Evolutionary conservation across 2,113 vertebrate species (phyloP).

Genomic region (Hoplias malabaricus): DNA sequence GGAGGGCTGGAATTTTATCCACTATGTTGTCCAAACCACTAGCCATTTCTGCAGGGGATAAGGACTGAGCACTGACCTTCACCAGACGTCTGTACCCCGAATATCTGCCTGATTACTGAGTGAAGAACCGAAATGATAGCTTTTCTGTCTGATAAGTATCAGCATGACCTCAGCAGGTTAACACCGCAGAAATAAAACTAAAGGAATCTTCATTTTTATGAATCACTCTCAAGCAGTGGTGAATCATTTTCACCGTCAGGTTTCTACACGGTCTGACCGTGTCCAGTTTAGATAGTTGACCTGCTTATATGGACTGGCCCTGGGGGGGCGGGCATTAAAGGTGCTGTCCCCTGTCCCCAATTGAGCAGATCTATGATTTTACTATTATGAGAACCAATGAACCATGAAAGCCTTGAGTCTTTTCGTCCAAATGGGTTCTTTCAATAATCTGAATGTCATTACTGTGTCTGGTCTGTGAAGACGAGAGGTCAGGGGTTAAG

Average conservation of each 20-base stretch:
- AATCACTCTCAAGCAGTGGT: slow-evolving; percentile 65
- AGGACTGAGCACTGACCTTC: neutral
- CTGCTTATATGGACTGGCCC: slow-evolving; percentile 48
- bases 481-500: slow-evolving; percentile 5
- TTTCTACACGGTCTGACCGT: slow-evolving; percentile 64
- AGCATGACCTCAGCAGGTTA: slow-evolving; percentile 4
- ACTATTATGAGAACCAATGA: neutral
- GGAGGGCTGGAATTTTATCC: no score
- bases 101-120: slow-evolving; percentile 5
- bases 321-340: neutral
- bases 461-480: neutral
- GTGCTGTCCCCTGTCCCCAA: neutral
- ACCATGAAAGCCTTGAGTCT: neutral
- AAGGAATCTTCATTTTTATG: slow-evolving; percentile 62
- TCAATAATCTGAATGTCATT: slow-evolving; percentile 12
- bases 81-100: neutral
- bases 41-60: no score
- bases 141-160: neutral
- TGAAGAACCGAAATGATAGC: neutral
- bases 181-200: slow-evolving; percentile 63
- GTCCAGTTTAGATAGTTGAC: slow-evolving; percentile 51
- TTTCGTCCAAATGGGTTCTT: neutral
- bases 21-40: no score
- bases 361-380: neutral
- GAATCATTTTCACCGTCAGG: slow-evolving; percentile 59